These are phyloP conservation scores for Salvator merianae DNA, from an alignment of 2,113 vertebrate genomes.

Conservation along the genomic window DNA sequence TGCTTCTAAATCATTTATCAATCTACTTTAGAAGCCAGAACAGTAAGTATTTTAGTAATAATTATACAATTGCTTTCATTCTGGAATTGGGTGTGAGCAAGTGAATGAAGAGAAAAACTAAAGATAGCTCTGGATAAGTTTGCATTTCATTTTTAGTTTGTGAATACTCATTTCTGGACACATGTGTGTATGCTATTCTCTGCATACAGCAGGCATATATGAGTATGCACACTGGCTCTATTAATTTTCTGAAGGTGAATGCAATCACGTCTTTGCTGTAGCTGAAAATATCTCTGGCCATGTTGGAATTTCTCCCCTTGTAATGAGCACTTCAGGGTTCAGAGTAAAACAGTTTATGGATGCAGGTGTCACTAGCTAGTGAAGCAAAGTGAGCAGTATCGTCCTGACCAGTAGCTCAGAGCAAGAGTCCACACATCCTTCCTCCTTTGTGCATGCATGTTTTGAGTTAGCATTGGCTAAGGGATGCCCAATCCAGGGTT, in stretches of 20 bases:
- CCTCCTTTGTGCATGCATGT: too few relatives aligned
- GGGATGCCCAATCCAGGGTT: too few relatives aligned
- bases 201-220: not conserved
- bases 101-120: slow-evolving; percentile 21
- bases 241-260: too few relatives aligned
- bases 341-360: too few relatives aligned
- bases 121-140: not conserved
- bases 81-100: slow-evolving; percentile 60
- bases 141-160: not conserved
- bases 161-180: not conserved
- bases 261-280: too few relatives aligned
- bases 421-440: too few relatives aligned
- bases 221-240: not conserved
- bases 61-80: slow-evolving; percentile 69
- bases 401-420: too few relatives aligned
- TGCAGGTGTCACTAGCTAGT: too few relatives aligned
- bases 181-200: not conserved
- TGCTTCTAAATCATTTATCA: slow-evolving; percentile 82
- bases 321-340: too few relatives aligned
- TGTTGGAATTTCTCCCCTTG: not conserved
- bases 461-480: too few relatives aligned
- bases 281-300: not conserved
- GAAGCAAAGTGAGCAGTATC: too few relatives aligned
- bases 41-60: slow-evolving; percentile 80
- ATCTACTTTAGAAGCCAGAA: slow-evolving; percentile 75